These are phyloP conservation scores for Caenorhabditis auriculariae DNA, from an alignment of 2,888 invertebrate genomes.

Conservation along the genomic window DNA sequence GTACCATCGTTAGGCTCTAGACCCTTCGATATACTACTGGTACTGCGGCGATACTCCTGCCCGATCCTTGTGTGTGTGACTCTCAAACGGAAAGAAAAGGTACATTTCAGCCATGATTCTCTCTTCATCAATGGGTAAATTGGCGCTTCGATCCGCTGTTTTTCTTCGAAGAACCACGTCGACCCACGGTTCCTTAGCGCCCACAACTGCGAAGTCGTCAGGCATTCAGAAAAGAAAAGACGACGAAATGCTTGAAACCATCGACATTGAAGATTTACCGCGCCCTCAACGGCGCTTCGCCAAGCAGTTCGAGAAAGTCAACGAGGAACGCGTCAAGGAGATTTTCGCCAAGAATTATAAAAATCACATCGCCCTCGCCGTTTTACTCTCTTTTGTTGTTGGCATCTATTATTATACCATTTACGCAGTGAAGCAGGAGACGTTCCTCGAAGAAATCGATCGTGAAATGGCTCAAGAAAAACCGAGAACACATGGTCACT, in stretches of 20 bases:
- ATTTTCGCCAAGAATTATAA: constrained; percentile 60
- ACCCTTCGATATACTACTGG: too few species aligned
- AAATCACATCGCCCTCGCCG: constrained; percentile 46
- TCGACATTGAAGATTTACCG: constrained; percentile 59
- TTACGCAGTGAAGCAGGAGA: constrained; percentile 84
- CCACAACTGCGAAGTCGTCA: not conserved
- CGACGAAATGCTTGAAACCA: constrained; percentile 54
- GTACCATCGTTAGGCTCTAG: too few species aligned
- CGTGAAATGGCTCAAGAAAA: constrained; percentile 66
- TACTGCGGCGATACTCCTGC: too few species aligned
- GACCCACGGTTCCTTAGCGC: too few species aligned
- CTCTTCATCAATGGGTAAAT: too few species aligned
- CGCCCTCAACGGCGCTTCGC: constrained; percentile 59
- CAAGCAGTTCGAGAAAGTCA: constrained; percentile 61
- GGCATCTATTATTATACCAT: constrained; percentile 85
- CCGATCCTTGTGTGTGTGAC: too few species aligned
- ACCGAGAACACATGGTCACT: constrained; percentile 48
- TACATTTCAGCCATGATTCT: too few species aligned
- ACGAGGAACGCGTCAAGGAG: constrained; percentile 57
- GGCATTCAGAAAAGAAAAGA: constrained; percentile 41
- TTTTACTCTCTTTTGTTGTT: constrained; percentile 35
- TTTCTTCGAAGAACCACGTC: too few species aligned
- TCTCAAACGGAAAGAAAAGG: too few species aligned
- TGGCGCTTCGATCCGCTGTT: too few species aligned
- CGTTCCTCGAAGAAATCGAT: constrained; percentile 88